Base-by-base conservation (phyloP, 2,113 vertebrate genomes). In the Bos indicus region DNA sequence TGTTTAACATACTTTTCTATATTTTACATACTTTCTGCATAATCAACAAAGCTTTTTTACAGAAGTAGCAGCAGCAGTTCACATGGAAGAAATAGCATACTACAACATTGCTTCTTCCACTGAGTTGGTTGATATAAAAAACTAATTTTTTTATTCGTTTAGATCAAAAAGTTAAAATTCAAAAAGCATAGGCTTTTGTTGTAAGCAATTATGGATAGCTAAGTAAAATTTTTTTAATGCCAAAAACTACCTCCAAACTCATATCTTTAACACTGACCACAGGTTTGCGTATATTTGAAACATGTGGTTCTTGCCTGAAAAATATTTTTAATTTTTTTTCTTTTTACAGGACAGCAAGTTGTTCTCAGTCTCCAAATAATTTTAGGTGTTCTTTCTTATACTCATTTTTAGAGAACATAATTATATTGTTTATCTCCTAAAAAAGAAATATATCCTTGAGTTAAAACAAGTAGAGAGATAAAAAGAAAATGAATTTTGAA, bases 401-500 rank as follows among this genome's bases (percentile, higher is more conserved):
- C 3, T 95, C 30, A 48, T n/a, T 90, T 96, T 95, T 43, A 94
- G n/a, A 88, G 46, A 88, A 97, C 12, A 52, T 40, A 95, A 95
- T 95, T 56, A 71, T 46, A 91, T 80, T 46, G 94, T 94, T 93
- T 71, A 94, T 54, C 33, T 78, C 94, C 88, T 92, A 86, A 96
- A 93, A 93, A 59, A 54, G 40, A 95, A 86, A 78, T 59, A 74
- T 11, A 92, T 30, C 33, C 21, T 15, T 85, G 26, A 88, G n/a
- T 95, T 92, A 86, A 94, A 82, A 74, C 43, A 40, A 95, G 7
- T 83, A 60, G 36, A 91, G 17, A 57, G 23, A 83, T 28, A 64
- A 64, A 74, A 82, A 83, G 78, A 97, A 92, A 94, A 90, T 26
- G 28, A 7, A 90, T 96, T 90, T 59, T 36, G 51, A 97, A 97